Conservation (phyloP, 2,888 invertebrate genomes). For the Eueremaeus valkanovi region DNA sequence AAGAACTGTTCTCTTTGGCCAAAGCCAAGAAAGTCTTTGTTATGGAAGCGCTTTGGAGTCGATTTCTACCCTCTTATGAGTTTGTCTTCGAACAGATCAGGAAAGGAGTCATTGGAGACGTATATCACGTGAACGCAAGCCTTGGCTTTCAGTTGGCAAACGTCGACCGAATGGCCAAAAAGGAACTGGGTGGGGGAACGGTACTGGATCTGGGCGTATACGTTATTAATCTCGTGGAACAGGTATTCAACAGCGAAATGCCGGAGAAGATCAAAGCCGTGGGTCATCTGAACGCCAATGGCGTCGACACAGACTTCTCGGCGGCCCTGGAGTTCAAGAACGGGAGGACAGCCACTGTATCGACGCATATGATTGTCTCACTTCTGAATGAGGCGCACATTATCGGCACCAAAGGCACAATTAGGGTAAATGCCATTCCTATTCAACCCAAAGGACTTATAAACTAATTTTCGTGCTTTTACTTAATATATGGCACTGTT, state of each 20-base stretch:
- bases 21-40: constrained; percentile 68
- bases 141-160: constrained; percentile 61
- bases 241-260: constrained; percentile 63
- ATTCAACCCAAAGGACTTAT: not conserved
- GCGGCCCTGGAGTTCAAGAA: constrained; percentile 64
- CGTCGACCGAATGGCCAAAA: constrained; percentile 57
- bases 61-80: constrained; percentile 71
- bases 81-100: constrained; percentile 59
- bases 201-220: constrained; percentile 74
- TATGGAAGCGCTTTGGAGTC: constrained; percentile 85
- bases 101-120: constrained; percentile 65
- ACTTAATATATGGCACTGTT: not conserved
- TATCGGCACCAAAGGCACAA: constrained; percentile 65
- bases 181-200: constrained; percentile 70
- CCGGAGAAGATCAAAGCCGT: constrained; percentile 65
- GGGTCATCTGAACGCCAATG: constrained; percentile 66
- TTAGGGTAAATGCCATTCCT: constrained; percentile 53
- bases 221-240: constrained; percentile 66
- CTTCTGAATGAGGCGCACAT: constrained; percentile 64
- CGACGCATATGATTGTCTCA: constrained; percentile 51
- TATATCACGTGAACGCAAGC: constrained; percentile 61
- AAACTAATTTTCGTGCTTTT: not conserved
- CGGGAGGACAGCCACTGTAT: constrained; percentile 63
- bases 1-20: constrained; percentile 64
- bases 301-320: constrained; percentile 64